Conservation (phyloP, 2,797 vertebrate genomes). For the Neoniphon sammara region DNA sequence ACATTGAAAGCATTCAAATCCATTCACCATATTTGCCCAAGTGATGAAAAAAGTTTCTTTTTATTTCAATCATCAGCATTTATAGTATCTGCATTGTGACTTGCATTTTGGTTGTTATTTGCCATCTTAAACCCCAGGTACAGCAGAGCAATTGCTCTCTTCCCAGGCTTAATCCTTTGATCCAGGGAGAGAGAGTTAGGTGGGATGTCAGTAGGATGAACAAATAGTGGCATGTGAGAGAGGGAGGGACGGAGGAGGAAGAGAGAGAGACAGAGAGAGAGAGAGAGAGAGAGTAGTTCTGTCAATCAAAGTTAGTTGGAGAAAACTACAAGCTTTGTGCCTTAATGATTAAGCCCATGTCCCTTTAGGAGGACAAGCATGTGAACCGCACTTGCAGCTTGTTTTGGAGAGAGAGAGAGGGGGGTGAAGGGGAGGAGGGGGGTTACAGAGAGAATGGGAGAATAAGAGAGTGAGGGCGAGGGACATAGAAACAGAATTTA, state of each 20-base stretch:
- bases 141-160: constrained; percentile 63
- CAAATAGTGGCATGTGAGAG: constrained; percentile 62
- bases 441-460: background rate
- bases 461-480: constrained; percentile 6
- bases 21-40: constrained; percentile 28
- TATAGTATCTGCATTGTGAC: constrained; percentile 43
- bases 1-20: constrained; percentile 29
- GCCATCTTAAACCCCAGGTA: constrained; percentile 54
- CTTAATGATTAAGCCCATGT: constrained; percentile 70
- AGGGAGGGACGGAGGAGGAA: constrained; percentile 21
- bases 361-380: constrained; percentile 60
- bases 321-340: constrained; percentile 55
- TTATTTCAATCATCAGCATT: constrained; percentile 43
- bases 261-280: constrained; percentile 20
- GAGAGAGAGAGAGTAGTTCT: constrained; percentile 36
- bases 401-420: constrained; percentile 50
- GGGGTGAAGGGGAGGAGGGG: background rate
- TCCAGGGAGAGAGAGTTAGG: constrained; percentile 54
- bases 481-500: constrained; percentile 10
- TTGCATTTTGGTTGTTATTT: constrained; percentile 52
- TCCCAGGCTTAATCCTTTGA: constrained; percentile 69
- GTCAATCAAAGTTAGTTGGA: constrained; percentile 63
- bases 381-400: constrained; percentile 40
- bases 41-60: constrained; percentile 13
- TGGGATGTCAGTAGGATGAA: constrained; percentile 66